Evolutionary conservation across 2,797 vertebrate genomes (phyloP), one percentile per base, ranked within the genome.

Genomic region (Hippopotamyrus pictus): DNA sequence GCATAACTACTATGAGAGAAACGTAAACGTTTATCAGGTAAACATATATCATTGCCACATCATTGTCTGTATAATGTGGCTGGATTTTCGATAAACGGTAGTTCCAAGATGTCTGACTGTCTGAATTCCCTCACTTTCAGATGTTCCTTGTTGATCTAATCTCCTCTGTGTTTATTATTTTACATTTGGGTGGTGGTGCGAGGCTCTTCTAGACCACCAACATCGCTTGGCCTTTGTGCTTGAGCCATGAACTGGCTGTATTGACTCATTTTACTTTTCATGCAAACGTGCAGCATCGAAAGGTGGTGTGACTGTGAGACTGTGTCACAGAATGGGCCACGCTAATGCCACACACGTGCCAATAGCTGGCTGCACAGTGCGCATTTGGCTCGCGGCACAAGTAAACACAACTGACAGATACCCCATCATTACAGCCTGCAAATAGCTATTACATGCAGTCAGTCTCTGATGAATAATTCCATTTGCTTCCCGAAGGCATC

Each of bases 391-490:
- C 37, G 1, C 25, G 7, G 29, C 65, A 53, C 62, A 69, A 62
- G 57, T 44, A 89, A 54, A 89, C 44, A 54, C 25, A 76, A 59
- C 25, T 54, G 41, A 33, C 76, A 46, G 53, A 89, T 2, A 82
- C 82, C 59, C 88, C 29, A 62, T 86, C 44, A 85, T 89, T 89
- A 89, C n/a, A 89, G 88, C 57, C 79, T 85, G 88, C 51, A 57
- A 59, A 85, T 69, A 50, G 44, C 25, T 37, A 89, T 89, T 59
- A 86, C 85, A 89, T 7, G 54, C 53, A 51, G 48, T 82, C 54
- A 59, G 79, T 11, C 82, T 33, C 48, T 50, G 44, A 86, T 69
- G 57, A 50, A 86, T 86, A 86, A 54, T 37, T 50, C 51, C 50
- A n/a, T 86, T 54, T 86, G 29, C 22, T 86, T 33, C 85, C 85